Conservation (phyloP, 2,888 invertebrate species). For the Drosophila hamatofila region DNA sequence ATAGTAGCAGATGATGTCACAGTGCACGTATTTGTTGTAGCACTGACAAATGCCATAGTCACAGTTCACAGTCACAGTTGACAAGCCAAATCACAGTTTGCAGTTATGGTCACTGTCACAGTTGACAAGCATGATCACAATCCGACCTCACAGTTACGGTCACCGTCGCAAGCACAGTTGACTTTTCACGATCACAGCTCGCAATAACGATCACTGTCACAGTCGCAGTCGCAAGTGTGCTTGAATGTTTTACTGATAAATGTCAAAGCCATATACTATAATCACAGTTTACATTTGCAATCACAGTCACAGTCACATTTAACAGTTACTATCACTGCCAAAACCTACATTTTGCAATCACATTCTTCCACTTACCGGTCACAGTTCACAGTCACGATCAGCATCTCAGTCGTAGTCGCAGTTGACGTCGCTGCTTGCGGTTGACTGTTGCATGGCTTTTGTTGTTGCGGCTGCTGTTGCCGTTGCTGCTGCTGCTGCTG, state of each 20-base stretch:
- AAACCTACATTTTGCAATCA: background rate
- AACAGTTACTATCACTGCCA: background rate
- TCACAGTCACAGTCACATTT: background rate
- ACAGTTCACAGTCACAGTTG: background rate
- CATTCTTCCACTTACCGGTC: too few relatives aligned
- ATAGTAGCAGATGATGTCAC: too few relatives aligned
- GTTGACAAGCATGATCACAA: background rate
- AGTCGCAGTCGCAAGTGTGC: constrained; percentile 7
- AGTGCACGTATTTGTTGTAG: too few relatives aligned
- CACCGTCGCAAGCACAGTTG: background rate
- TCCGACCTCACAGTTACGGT: background rate
- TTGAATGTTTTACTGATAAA: constrained; percentile 27
- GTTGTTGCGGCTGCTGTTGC: constrained; percentile 24
- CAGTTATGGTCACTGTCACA: background rate
- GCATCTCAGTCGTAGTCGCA: background rate
- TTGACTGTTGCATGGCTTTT: constrained; percentile 49
- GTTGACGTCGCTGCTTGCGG: constrained; percentile 30
- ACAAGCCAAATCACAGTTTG: too few relatives aligned
- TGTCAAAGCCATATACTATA: too few relatives aligned
- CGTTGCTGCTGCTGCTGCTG: constrained; percentile 42
- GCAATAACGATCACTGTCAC: background rate
- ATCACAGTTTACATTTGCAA: background rate
- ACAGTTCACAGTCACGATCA: background rate
- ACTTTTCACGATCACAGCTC: background rate
- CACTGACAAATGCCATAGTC: background rate